Base-by-base conservation (phyloP, 2,888 invertebrate species). In the Phasia obesa region DNA sequence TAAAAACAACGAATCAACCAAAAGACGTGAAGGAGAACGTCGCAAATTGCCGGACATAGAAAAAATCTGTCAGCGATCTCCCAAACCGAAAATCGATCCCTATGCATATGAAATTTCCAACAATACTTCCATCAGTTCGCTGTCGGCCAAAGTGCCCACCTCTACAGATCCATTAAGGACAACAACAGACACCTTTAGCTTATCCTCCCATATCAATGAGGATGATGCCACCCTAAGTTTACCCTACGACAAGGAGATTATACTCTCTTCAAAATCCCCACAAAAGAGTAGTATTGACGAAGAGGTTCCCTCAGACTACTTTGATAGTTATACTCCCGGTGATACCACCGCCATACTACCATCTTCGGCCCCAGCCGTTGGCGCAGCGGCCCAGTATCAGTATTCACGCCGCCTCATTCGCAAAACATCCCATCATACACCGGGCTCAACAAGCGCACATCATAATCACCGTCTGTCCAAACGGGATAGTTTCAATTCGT, bases 21-120 rank as follows among this genome's bases (percentile, higher is more conserved):
- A 23, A 83, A 88, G 90, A 1, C 87, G 91, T 2, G 86, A 84
- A 3, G 86, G 87, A 11, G 88, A 87, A 2, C 88, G 90, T 0
- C 87, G 91, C 2, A 89, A 89, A 19, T 64, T 91, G 69, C 91
- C 91, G 4, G 91, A 91, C 64, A 88, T 91, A 38, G 91, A 88
- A 19, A 91, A 91, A 75, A 86, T 91, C 4, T 90, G 90, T 73
- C 88, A 88, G 51, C 88, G 89, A 13, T 90, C 91, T 5, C 90
- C 91, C 0, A 91, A 90, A 44, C 70, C 84, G 0, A 89, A 87
- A 60, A 81, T 87, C 0, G 89, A 90, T 65, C 85, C 88, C 4
- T 90, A 88, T 67, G 85, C 86, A 11, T 88, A 86, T 44, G 87
- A 90, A 21, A 51, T 77, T 7, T 83, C 81, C 31, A 67, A 78